Base-by-base conservation (phyloP, 2,888 invertebrate genomes). In the Eilema sororculum region DNA sequence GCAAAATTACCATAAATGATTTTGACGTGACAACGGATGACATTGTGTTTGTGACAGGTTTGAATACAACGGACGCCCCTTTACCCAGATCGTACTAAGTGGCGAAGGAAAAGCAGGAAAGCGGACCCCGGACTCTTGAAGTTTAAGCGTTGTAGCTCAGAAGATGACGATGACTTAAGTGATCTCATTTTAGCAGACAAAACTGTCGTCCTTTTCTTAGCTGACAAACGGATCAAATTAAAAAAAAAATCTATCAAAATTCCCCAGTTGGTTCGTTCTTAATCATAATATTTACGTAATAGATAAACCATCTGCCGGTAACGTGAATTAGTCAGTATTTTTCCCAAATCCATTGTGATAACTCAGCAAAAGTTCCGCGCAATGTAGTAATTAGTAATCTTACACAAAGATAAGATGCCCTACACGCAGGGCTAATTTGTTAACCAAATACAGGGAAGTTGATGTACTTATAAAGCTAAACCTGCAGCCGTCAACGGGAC, bases 331-430 rank as follows among this genome's bases (percentile, higher is more conserved):
- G 8, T 37, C 33, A 37, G 63, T 65, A 60, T 37, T 60, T 69
- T 69, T 69, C 68, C 64, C 10, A 68, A 68, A 64, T 64, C 68
- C 64, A 41, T 13, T 28, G 30, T 59, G 52, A 30, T 60, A 68
- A 28, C n/a, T 59, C 30, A 28, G 30, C 59, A 69, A 69, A 69
- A 60, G 59, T 63, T 37, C 24, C 65, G 24, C 57, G 12, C 24
- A 56, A 57, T 60, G 59, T 13, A 58, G 30, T 28, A 28, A 28
- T 1, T 8, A 33, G 33, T 56, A 63, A 68, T 68, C 61, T 56
- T 37, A 37, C 56, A 57, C 24, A n/a, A 65, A 66, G 58, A 66
- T 66, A 66, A 66, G 58, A 58, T 12, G 33, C 37, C 37, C 37
- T 58, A 25, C 24, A 56, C 61, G 33, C n/a, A 56, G 37, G 62